Evolutionary conservation across 2,113 vertebrate species (phyloP).

Genomic region (Rafetus swinhoei): DNA sequence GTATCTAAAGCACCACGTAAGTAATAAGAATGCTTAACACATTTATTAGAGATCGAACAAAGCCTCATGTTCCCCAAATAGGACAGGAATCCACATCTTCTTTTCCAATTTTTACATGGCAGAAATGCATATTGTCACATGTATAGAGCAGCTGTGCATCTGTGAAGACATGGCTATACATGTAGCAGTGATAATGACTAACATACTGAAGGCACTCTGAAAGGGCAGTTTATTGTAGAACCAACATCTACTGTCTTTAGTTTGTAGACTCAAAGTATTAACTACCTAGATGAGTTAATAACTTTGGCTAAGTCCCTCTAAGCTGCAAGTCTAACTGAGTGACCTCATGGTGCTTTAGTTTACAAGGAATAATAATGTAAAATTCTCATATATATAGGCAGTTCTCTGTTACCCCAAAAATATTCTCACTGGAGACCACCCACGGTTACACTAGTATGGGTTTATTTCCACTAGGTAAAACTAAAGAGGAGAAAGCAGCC

Average conservation of each 20-base stretch:
- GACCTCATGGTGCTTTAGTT: background rate
- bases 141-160: background rate
- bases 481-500: too few species aligned
- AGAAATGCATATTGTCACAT: background rate
- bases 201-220: fast-evolving
- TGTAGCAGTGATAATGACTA: background rate
- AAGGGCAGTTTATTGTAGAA: background rate
- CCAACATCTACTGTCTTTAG: background rate
- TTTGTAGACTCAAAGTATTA: fast-evolving
- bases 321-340: background rate
- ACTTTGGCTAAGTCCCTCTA: background rate
- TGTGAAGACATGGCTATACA: background rate
- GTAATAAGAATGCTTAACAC: slow-evolving; percentile 54
- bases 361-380: fast-evolving
- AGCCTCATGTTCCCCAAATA: slow-evolving; percentile 4
- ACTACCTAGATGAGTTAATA: background rate
- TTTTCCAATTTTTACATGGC: background rate
- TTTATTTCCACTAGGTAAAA: too few species aligned
- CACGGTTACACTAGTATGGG: too few species aligned
- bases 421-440: too few species aligned
- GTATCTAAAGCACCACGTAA: slow-evolving; percentile 33
- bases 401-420: too few species aligned
- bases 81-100: slow-evolving; percentile 15
- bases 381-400: background rate
- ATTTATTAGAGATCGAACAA: slow-evolving; percentile 50